Percentiles rank a stretch among this genome's conserved stretches.
These are phyloP conservation scores for Lysandra coridon DNA, from an alignment of 2,888 invertebrate genomes.

Conservation along the genomic window DNA sequence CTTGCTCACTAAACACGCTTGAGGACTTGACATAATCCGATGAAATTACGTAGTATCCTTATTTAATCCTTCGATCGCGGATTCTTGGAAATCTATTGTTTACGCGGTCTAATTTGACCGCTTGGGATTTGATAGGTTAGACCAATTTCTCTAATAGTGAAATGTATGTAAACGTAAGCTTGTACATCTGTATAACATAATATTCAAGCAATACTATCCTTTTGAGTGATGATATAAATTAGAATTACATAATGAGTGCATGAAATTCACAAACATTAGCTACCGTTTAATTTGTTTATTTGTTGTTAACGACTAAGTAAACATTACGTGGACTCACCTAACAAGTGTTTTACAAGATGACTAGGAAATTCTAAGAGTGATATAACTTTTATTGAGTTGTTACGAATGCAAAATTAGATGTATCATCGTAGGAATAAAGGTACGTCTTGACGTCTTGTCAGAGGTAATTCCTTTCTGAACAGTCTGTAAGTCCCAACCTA, in stretches of 20 bases:
- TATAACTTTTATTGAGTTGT: neutral
- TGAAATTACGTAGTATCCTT: too few relatives aligned
- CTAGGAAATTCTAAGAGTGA: neutral
- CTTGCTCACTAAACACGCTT: too few relatives aligned
- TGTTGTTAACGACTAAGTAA: slow-evolving; percentile 27
- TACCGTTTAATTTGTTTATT: slow-evolving; percentile 16
- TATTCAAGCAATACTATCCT: neutral
- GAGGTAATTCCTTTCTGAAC: too few relatives aligned
- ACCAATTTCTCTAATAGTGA: too few relatives aligned
- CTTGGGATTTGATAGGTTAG: too few relatives aligned
- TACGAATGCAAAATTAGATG: neutral
- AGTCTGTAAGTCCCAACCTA: too few relatives aligned
- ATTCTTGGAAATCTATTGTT: too few relatives aligned
- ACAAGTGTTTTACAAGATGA: slow-evolving; percentile 9
- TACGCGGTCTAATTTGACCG: too few relatives aligned
- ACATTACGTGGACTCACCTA: neutral
- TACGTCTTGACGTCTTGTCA: too few relatives aligned
- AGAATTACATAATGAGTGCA: neutral
- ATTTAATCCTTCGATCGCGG: too few relatives aligned
- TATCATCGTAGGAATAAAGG: neutral
- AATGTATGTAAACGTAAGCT: too few relatives aligned
- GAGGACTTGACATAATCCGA: too few relatives aligned
- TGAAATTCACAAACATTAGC: neutral
- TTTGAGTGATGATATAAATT: neutral
- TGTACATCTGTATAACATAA: neutral